These are phyloP conservation scores for Stenopsyche tienmushanensis DNA, from an alignment of 1,140 invertebrate genomes.

Conservation along the genomic window DNA sequence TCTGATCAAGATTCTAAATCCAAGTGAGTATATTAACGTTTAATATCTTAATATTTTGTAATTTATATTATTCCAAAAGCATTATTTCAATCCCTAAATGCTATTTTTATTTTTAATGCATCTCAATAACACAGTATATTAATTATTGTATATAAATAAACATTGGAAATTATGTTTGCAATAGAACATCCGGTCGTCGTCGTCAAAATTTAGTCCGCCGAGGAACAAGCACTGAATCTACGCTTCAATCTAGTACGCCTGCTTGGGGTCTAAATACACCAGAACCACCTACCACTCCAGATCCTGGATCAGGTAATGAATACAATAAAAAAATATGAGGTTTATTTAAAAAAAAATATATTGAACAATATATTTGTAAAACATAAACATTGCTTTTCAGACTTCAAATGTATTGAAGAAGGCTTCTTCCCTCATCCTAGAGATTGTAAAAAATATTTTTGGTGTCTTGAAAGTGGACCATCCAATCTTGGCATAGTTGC, in stretches of 20 bases:
- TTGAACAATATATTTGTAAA: background rate
- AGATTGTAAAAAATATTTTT: constrained; percentile 94
- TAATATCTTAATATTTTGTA: too few species aligned
- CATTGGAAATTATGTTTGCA: background rate
- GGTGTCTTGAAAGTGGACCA: constrained; percentile 88
- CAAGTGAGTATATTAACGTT: background rate
- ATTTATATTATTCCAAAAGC: too few species aligned
- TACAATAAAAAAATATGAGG: constrained; percentile 2
- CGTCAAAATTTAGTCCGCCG: constrained; percentile 20
- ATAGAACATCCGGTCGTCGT: constrained; percentile 4
- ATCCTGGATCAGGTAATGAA: constrained; percentile 72
- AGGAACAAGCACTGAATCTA: constrained; percentile 23
- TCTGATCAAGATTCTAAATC: constrained; percentile 1
- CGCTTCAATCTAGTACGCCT: constrained; percentile 44
- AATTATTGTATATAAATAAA: too few species aligned
- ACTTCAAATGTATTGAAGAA: constrained; percentile 91
- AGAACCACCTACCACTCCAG: constrained; percentile 85
- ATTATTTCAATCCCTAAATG: too few species aligned
- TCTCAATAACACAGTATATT: too few species aligned
- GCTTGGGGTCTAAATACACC: constrained; percentile 67
- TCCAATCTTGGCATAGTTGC: constrained; percentile 87
- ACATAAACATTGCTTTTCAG: constrained; percentile 47
- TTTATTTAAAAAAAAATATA: constrained; percentile 11
- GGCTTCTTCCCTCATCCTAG: constrained; percentile 91
- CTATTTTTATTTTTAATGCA: too few species aligned